phyloP scores from a whole-genome alignment of 64 coral and sea anemone species.

The Astreopora myriophthalma region DNA sequence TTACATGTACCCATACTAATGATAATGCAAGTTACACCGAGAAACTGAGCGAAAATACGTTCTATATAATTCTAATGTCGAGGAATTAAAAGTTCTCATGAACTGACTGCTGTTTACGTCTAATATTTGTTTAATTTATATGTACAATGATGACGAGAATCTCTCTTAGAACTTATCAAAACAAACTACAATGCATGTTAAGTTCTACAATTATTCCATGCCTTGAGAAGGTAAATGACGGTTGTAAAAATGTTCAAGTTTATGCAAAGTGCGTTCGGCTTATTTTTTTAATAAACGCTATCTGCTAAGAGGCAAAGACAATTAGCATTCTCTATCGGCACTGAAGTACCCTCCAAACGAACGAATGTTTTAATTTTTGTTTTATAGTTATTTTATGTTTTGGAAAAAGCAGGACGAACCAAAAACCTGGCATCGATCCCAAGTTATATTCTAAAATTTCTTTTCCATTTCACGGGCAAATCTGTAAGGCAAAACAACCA shows the following conservation, averaged over 20 bases:
- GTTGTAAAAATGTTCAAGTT: background rate
- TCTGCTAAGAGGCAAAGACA: background rate
- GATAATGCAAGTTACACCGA: background rate
- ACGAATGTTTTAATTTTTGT: background rate
- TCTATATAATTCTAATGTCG: background rate
- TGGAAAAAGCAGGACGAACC: background rate
- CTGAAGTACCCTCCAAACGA: background rate
- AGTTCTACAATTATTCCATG: background rate
- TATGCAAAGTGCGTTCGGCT: background rate
- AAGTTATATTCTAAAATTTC: background rate
- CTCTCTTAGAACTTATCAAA: slow-evolving; percentile 30
- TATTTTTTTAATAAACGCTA: background rate
- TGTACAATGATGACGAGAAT: slow-evolving; percentile 10
- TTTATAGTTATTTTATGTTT: background rate
- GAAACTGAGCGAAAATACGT: background rate
- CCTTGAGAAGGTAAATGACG: background rate
- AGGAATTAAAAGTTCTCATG: background rate
- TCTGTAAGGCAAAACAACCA: background rate
- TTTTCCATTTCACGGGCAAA: background rate
- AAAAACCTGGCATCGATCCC: background rate
- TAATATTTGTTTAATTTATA: slow-evolving; percentile 6
- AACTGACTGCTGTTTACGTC: background rate
- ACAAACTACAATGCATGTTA: background rate
- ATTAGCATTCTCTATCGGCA: background rate
- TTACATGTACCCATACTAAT: background rate